Percentiles rank a stretch among this genome's conserved stretches.
These are phyloP conservation scores for Eira barbara DNA, from an alignment of 2,113 vertebrate species.

Conservation along the genomic window DNA sequence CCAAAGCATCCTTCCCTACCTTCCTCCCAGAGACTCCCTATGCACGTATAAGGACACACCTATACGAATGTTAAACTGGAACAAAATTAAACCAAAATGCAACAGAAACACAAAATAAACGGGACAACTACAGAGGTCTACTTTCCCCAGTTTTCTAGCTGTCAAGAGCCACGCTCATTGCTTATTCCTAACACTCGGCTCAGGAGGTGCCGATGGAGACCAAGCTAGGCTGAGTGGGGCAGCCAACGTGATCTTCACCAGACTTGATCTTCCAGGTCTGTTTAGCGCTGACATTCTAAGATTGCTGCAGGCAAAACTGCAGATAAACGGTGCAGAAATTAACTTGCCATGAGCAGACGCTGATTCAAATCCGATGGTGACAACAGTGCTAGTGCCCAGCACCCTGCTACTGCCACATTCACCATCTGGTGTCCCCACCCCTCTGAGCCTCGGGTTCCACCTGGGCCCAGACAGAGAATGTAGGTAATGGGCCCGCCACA, in stretches of 20 bases:
- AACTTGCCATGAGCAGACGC: background rate
- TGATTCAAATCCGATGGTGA: background rate
- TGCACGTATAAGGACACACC: background rate
- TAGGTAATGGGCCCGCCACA: background rate
- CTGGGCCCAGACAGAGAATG: background rate
- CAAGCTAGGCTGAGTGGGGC: accelerated
- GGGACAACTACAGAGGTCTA: background rate
- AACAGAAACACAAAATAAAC: background rate
- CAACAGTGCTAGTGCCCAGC: background rate
- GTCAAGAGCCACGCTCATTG: background rate
- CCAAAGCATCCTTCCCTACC: background rate
- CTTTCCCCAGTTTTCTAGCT: background rate
- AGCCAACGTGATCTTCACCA: background rate
- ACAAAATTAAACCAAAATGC: background rate
- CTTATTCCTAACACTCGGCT: background rate
- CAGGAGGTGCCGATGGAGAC: background rate
- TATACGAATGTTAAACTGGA: background rate
- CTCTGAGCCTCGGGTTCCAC: background rate
- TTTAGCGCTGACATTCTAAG: background rate
- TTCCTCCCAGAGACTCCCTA: background rate
- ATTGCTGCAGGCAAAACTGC: background rate
- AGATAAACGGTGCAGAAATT: background rate
- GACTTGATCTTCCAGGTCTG: background rate
- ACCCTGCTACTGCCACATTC: background rate
- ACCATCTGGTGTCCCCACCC: background rate